Percentiles rank a stretch among this genome's conserved stretches.
Evolutionary conservation across 2,113 vertebrate genomes (phyloP).

Genomic region (Entomyzon cyanotis): DNA sequence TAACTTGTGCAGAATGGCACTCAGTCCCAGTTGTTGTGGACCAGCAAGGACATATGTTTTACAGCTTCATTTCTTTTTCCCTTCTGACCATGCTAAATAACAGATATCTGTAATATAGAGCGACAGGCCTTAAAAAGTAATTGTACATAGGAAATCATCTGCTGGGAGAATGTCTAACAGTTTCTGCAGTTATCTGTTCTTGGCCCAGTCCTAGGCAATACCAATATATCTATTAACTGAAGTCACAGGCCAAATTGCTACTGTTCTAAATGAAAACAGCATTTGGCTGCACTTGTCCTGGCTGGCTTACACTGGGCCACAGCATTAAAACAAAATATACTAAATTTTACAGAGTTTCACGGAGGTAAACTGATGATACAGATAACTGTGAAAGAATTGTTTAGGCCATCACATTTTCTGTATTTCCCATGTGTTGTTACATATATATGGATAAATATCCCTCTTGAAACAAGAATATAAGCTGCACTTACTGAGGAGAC

Average conservation of each 20-base stretch:
- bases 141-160: neutral
- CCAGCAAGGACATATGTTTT: neutral
- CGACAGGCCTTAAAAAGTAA: neutral
- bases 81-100: neutral
- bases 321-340: neutral
- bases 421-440: neutral
- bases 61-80: neutral
- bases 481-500: neutral
- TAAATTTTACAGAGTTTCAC: neutral
- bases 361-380: neutral
- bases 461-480: neutral
- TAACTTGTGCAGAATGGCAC: neutral
- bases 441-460: neutral
- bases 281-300: neutral
- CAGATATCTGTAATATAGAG: neutral
- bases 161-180: neutral
- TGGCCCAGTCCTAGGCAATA: neutral
- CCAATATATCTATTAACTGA: neutral
- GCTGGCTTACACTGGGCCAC: neutral
- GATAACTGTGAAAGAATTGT: neutral
- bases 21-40: neutral
- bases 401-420: neutral
- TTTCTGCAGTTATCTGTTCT: neutral
- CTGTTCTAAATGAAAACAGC: neutral
- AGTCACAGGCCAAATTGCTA: neutral